These are phyloP conservation scores for Drosophila sturtevanti DNA, from an alignment of 1,140 invertebrate genomes.

Conservation along the genomic window DNA sequence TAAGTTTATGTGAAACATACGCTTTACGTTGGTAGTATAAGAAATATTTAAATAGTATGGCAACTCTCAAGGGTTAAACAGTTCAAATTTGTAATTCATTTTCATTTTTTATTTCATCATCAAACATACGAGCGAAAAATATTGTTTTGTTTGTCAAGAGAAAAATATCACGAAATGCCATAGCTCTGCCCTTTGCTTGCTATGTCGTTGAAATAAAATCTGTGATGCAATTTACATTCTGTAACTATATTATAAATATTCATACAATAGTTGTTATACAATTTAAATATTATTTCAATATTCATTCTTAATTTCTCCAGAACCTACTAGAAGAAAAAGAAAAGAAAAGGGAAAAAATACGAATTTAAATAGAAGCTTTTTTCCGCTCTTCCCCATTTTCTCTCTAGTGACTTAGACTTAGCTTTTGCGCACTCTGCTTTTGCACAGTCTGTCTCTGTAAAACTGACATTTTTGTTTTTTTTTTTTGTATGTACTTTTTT, in stretches of 20 bases:
- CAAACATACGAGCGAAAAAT: background rate
- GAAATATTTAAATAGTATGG: background rate
- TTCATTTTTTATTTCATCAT: conserved; percentile 2
- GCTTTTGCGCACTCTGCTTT: conserved; percentile 66
- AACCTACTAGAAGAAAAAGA: conserved; percentile 43
- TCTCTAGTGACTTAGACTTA: conserved; percentile 5
- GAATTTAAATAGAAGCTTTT: conserved; percentile 26
- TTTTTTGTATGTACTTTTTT: conserved; percentile 5
- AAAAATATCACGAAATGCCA: conserved; percentile 4
- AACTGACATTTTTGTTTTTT: conserved; percentile 57
- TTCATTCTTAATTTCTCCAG: conserved; percentile 50
- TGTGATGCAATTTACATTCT: conserved; percentile 57
- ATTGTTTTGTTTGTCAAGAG: conserved; percentile 6
- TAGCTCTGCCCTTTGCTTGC: conserved; percentile 1
- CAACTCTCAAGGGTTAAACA: background rate
- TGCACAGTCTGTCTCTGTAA: conserved; percentile 22
- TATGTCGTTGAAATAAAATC: background rate
- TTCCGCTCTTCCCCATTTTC: conserved; percentile 27
- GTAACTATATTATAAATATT: conserved; percentile 56
- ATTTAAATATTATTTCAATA: conserved; percentile 45
- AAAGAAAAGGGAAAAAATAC: too few species aligned
- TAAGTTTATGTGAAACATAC: too few species aligned
- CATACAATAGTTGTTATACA: conserved; percentile 39
- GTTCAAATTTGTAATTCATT: background rate
- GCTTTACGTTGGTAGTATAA: too few species aligned